Evolutionary conservation across 2,888 invertebrate species (phyloP), one percentile per base, ranked within the genome.

Genomic region (Idaea biselata): DNA sequence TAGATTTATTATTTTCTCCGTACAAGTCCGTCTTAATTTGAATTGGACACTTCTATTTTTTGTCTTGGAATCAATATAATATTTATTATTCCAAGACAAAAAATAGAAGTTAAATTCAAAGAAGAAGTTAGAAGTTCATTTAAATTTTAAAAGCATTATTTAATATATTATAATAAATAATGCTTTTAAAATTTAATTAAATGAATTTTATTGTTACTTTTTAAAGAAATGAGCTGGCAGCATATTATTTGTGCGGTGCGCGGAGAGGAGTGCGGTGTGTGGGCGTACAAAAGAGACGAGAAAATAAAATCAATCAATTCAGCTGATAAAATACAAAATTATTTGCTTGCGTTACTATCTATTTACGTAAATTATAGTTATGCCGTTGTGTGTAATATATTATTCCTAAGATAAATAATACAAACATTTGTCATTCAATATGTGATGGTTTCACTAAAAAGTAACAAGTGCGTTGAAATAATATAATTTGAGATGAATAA

Each of bases 261-360:
- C 59, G 33, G 25, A 60, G 53, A 8, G 44, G 44, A 44, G 44
- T 44, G 44, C 44, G 44, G 44, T 65, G 62, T 62, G 69, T 67
- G 69, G 69, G 71, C 71, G 72, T 71, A 65, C 56, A 61, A 53
- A 25, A 59, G 60, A 68, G 60, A 63, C 54, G 59, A 59, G 57
- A 71, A 70, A 70, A 66, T 67, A 44, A 44, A 44, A 44, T 44
- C 44, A 70, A 70, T 73, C 68, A 70, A 69, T 71, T 69, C 58
- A 54, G 16, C 32, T 55, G 32, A 18, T 67, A 65, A 59, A 64
- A 60, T 44, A 11, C 44, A 44, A 44, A 44, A 44, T 8, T 44
- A 44, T 44, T 44, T 44, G 44, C 44, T 44, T 11, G 44, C 44
- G 11, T 7, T 56, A 60, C 32, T 16, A 56, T 25, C 56, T 60